Evolutionary conservation across 2,888 invertebrate genomes (phyloP).

Genomic region (Formica aserva): DNA sequence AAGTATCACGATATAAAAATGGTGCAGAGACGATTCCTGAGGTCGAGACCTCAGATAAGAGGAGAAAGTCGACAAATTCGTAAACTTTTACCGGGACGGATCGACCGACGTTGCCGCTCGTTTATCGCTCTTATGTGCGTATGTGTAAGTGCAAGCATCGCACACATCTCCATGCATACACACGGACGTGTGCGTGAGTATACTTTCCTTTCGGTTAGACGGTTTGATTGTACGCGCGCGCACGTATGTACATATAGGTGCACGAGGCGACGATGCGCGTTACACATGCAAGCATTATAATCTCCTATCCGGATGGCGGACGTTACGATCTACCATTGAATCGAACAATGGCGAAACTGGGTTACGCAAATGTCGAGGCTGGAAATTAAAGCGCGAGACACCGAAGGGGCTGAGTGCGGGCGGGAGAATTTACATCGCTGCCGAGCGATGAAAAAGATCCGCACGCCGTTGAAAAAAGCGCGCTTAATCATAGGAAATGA

Average conservation of each 20-base stretch:
- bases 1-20: conserved; percentile 11
- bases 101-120: conserved; percentile 53
- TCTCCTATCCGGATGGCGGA: conserved; percentile 79
- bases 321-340: conserved; percentile 84
- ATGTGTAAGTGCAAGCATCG: background rate
- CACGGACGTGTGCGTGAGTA: background rate
- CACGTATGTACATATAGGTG: background rate
- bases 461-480: conserved; percentile 46
- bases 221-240: background rate
- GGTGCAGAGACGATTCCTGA: conserved; percentile 40
- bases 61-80: conserved; percentile 79
- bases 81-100: conserved; percentile 67
- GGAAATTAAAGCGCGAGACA: conserved; percentile 83
- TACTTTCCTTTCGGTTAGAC: conserved; percentile 20
- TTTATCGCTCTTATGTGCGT: conserved; percentile 63
- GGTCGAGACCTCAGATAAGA: conserved; percentile 69
- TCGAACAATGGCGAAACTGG: conserved; percentile 85
- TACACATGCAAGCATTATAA: conserved; percentile 75
- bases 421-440: conserved; percentile 44
- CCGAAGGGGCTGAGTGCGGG: conserved; percentile 29
- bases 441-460: conserved; percentile 66
- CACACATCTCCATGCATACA: background rate
- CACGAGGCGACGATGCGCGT: conserved; percentile 68
- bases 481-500: conserved; percentile 50
- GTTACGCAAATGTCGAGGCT: conserved; percentile 85